phyloP scores from a whole-genome alignment of 2,113 vertebrate genomes.

The Phaethon lepturus region DNA sequence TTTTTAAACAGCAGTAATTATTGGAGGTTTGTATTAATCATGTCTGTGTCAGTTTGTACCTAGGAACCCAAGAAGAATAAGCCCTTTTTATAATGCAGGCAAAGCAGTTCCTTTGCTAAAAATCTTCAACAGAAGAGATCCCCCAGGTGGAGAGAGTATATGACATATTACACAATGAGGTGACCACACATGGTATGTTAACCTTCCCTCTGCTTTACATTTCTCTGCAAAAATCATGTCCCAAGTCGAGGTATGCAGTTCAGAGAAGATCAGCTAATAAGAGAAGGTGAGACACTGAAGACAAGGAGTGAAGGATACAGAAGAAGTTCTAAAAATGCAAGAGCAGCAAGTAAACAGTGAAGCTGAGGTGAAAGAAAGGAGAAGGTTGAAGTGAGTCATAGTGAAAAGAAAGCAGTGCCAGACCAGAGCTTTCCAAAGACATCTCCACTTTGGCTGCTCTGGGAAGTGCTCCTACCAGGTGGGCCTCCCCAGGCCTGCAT shows the following conservation, averaged over 20 bases:
- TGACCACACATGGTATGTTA: neutral
- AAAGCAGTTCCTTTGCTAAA: neutral
- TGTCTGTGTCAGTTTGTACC: neutral
- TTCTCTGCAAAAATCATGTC: neutral
- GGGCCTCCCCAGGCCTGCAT: neutral
- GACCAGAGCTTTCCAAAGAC: neutral
- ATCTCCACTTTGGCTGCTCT: neutral
- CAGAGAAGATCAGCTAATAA: neutral
- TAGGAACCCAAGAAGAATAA: neutral
- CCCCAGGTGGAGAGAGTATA: neutral
- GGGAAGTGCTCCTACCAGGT: neutral
- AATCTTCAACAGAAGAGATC: neutral
- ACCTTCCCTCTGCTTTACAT: neutral
- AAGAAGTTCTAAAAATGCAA: neutral
- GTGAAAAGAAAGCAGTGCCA: neutral
- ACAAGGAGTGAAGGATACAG: neutral
- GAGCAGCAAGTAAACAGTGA: neutral
- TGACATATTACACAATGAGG: neutral
- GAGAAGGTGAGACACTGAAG: neutral
- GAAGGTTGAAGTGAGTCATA: neutral
- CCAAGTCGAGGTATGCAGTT: neutral
- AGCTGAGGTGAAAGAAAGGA: neutral
- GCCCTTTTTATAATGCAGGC: neutral
- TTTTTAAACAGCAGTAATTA: neutral
- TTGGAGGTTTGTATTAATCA: neutral